Conservation (phyloP, 2,888 invertebrate species). For the Cataglyphis rosenhaueri region DNA sequence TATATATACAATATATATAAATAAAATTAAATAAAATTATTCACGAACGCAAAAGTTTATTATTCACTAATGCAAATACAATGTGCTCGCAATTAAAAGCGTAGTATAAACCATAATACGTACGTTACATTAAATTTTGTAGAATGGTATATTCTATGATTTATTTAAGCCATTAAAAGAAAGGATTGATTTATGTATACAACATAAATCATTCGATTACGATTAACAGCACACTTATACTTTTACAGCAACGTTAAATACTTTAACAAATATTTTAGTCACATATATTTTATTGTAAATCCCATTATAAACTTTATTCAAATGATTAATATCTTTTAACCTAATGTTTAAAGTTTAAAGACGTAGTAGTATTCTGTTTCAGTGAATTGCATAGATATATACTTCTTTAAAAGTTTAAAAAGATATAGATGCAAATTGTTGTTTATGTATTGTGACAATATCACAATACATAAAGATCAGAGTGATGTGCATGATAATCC, state of each 20-base stretch:
- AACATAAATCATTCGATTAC: conserved; percentile 33
- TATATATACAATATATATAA: neutral
- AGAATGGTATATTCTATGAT: conserved; percentile 48
- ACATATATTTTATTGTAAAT: conserved; percentile 35
- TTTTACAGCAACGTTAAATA: conserved; percentile 17
- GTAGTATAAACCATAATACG: conserved; percentile 69
- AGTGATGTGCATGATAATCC: neutral
- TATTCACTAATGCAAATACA: neutral
- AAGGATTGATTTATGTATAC: conserved; percentile 14
- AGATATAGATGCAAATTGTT: conserved; percentile 5
- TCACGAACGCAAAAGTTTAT: neutral
- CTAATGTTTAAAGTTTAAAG: conserved; percentile 7
- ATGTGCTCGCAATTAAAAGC: conserved; percentile 13
- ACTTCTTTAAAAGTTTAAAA: neutral
- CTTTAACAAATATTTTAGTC: conserved; percentile 10
- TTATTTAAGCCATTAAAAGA: conserved; percentile 48
- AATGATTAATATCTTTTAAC: conserved; percentile 27
- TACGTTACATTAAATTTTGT: conserved; percentile 40
- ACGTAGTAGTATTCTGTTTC: neutral
- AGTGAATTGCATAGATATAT: neutral
- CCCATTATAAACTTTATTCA: conserved; percentile 16
- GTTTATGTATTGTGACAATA: neutral
- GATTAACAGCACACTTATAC: conserved; percentile 41
- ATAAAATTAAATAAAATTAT: neutral
- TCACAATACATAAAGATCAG: neutral